A percentile compares a stretch with the other conserved stretches of the same genome.
These are phyloP conservation scores for Chiloscyllium punctatum DNA, from an alignment of 2,797 vertebrate species.

Conservation along the genomic window DNA sequence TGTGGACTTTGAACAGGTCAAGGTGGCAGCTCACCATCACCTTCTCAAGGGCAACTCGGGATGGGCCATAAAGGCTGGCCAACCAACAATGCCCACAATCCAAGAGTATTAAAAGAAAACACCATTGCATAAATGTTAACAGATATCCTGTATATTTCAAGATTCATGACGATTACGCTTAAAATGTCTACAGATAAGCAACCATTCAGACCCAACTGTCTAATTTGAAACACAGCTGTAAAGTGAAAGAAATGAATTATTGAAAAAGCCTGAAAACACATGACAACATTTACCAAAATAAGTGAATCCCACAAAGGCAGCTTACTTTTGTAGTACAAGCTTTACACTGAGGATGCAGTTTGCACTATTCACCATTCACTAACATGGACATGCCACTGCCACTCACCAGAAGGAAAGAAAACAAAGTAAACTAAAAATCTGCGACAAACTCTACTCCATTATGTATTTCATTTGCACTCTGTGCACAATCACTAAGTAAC, in stretches of 20 bases:
- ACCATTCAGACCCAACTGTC: neutral
- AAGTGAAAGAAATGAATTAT: neutral
- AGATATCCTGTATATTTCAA: neutral
- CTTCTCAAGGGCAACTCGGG: no score
- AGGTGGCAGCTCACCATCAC: no score
- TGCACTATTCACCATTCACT: neutral
- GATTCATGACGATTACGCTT: neutral
- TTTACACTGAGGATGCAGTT: neutral
- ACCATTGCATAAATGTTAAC: neutral
- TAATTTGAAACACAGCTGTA: neutral
- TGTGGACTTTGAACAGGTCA: no score
- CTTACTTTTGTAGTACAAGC: neutral
- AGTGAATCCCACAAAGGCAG: neutral
- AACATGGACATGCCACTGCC: neutral
- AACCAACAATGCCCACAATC: no score
- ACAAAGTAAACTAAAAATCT: neutral
- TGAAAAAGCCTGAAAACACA: neutral
- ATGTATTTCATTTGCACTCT: no score
- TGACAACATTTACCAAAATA: constrained; percentile 4
- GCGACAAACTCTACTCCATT: neutral
- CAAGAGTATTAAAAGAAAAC: no score
- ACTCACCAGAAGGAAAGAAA: no score
- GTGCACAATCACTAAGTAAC: neutral
- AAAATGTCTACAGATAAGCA: neutral
- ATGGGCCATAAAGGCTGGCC: no score